Evolutionary conservation across 1,140 invertebrate genomes (phyloP).

Genomic region (Drepana arcuata): DNA sequence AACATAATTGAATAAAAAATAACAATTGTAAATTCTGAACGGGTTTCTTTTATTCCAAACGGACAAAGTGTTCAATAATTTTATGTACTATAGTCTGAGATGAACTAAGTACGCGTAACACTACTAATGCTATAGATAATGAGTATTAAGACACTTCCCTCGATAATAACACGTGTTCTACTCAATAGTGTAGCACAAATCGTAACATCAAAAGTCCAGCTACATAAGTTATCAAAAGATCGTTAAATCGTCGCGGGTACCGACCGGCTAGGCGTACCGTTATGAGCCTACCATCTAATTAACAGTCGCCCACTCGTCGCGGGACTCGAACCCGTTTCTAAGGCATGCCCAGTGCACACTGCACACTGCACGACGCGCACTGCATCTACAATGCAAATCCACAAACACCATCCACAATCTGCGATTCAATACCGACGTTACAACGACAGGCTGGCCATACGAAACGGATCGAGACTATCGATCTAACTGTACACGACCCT

Average conservation of each 20-base stretch:
- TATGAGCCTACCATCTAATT: slow-evolving; percentile 43
- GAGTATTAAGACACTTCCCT: no score
- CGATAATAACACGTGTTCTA: no score
- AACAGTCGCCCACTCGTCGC: slow-evolving; percentile 44
- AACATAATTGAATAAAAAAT: no score
- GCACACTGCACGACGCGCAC: slow-evolving; percentile 32
- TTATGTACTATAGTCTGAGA: no score
- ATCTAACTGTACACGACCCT: slow-evolving; percentile 54
- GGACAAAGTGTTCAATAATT: no score
- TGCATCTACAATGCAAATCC: slow-evolving; percentile 62
- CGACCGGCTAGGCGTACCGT: slow-evolving; percentile 26
- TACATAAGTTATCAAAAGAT: slow-evolving; percentile 37
- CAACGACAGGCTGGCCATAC: slow-evolving; percentile 24
- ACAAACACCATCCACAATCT: slow-evolving; percentile 38
- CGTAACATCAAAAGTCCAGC: slow-evolving; percentile 18
- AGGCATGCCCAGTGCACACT: slow-evolving; percentile 21
- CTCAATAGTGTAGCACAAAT: no score
- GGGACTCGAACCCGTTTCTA: slow-evolving; percentile 32
- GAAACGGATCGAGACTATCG: slow-evolving; percentile 46
- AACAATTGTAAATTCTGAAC: no score
- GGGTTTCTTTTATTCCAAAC: no score
- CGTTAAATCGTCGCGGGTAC: slow-evolving; percentile 20
- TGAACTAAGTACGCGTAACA: no score
- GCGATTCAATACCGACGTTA: slow-evolving; percentile 38
- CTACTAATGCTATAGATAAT: no score